These are phyloP conservation scores for Meliscaeva auricollis DNA, from an alignment of 2,888 invertebrate species.

Conservation along the genomic window DNA sequence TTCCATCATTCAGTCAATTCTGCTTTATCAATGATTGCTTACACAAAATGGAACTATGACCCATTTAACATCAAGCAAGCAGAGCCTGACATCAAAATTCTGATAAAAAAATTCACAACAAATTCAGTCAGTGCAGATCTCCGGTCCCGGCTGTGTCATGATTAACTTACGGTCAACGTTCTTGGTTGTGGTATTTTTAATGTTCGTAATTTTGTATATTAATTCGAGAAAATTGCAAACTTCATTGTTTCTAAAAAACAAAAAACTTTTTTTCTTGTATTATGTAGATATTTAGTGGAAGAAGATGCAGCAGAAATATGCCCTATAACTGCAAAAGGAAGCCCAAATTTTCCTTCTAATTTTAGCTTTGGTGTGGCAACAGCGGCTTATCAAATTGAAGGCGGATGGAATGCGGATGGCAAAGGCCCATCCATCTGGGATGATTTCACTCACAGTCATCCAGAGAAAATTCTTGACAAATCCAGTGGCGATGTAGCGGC, in stretches of 20 bases:
- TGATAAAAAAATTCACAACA: conserved; percentile 9
- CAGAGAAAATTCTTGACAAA: conserved; percentile 83
- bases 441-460: conserved; percentile 78
- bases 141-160: conserved; percentile 1
- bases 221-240: too few species aligned
- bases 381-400: conserved; percentile 80
- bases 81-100: neutral
- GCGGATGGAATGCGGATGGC: conserved; percentile 81
- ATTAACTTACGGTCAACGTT: conserved; percentile 6
- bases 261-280: neutral
- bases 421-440: conserved; percentile 83
- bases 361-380: conserved; percentile 79
- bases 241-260: too few species aligned
- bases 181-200: neutral
- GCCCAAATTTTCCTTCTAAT: conserved; percentile 76
- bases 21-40: conserved; percentile 31
- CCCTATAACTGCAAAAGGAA: conserved; percentile 50
- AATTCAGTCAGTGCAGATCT: conserved; percentile 27
- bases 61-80: conserved; percentile 4
- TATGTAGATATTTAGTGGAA: neutral
- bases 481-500: conserved; percentile 86
- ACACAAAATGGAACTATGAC: conserved; percentile 3
- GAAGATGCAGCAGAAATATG: neutral
- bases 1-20: neutral
- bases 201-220: neutral